Conservation (phyloP, 2,888 invertebrate genomes). For the Eumacrocentrus americanus region DNA sequence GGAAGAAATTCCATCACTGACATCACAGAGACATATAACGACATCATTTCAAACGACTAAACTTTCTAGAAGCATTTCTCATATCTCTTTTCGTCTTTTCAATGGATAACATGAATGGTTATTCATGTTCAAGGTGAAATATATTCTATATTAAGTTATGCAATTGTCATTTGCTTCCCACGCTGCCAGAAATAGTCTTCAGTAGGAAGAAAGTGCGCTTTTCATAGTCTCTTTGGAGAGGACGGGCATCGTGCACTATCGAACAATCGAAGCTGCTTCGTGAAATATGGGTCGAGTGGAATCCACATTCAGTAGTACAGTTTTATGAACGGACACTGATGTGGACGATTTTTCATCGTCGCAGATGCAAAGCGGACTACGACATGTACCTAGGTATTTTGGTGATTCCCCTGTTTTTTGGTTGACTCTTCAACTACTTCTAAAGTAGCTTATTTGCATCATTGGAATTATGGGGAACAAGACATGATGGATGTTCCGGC, state of each 20-base stretch:
- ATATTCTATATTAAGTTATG: too few species aligned
- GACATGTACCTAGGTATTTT: background rate
- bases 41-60: too few species aligned
- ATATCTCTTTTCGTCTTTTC: too few species aligned
- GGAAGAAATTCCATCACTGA: background rate
- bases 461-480: background rate
- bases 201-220: too few species aligned
- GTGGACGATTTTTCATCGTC: constrained; percentile 3
- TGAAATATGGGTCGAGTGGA: constrained; percentile 40
- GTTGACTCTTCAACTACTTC: too few species aligned
- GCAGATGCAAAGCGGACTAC: too few species aligned
- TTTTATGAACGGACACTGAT: constrained; percentile 21
- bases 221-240: background rate
- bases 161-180: too few species aligned
- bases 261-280: constrained; percentile 34
- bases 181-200: too few species aligned
- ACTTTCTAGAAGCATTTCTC: too few species aligned
- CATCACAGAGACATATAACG: background rate
- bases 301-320: constrained; percentile 9
- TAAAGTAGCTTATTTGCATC: background rate
- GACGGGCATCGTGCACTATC: constrained; percentile 35
- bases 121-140: too few species aligned
- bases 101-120: too few species aligned
- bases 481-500: background rate
- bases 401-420: background rate